A percentile compares a stretch with the other conserved stretches of the same genome.
Conservation (phyloP, 2,113 vertebrate species). For the Paralichthys olivaceus region DNA sequence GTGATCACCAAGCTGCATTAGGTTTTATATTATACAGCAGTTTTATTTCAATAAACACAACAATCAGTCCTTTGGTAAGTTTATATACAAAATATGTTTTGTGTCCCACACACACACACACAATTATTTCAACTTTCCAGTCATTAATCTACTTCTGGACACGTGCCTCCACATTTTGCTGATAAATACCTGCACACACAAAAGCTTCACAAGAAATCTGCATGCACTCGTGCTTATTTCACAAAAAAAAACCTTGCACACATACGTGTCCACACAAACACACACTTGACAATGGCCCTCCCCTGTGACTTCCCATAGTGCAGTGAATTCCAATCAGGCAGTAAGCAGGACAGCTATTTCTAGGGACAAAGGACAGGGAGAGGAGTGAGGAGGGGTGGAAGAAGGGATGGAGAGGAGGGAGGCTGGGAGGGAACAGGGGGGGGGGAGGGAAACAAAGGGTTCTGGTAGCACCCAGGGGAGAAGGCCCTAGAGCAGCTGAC, state of each 20-base stretch:
- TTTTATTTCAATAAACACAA: too few relatives aligned
- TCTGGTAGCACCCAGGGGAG: conserved; percentile 95
- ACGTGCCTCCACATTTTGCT: neutral
- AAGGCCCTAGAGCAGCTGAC: conserved; percentile 93
- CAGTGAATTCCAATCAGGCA: conserved; percentile 86
- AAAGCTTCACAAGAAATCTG: conserved; percentile 8
- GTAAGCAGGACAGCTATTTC: conserved; percentile 85
- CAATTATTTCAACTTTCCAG: neutral
- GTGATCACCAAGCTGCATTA: too few relatives aligned
- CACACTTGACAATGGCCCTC: conserved; percentile 63
- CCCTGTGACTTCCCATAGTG: conserved; percentile 76
- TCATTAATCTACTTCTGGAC: neutral
- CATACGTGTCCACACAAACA: conserved; percentile 35
- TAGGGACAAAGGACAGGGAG: conserved; percentile 84
- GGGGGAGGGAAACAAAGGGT: conserved; percentile 86
- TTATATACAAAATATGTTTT: neutral
- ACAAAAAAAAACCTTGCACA: conserved; percentile 4
- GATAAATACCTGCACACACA: neutral
- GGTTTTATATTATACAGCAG: too few relatives aligned
- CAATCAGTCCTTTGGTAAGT: too few relatives aligned
- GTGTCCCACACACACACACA: neutral
- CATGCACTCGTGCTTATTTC: conserved; percentile 17
- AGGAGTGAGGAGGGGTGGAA: conserved; percentile 88
- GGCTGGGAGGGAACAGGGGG: conserved; percentile 74
- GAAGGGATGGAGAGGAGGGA: conserved; percentile 73